Evolutionary conservation across 2,888 invertebrate species (phyloP), one percentile per base, ranked within the genome.

Genomic region (Pachydiplax longipennis): DNA sequence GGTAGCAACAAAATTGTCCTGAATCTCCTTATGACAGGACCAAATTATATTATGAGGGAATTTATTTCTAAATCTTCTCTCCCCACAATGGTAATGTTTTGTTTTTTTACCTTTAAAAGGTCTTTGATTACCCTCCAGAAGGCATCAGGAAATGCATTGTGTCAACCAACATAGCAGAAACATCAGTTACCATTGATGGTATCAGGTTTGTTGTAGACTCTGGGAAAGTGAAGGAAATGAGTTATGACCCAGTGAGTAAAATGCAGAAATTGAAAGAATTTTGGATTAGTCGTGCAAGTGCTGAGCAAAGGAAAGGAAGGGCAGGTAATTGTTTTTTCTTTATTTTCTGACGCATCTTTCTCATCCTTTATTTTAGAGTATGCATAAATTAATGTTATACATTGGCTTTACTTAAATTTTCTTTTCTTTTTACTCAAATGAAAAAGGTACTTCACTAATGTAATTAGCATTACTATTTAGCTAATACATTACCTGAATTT

Each of bases 101-200:
- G 1, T 13, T 25, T 48, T 44, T 25, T 13, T 44, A 10, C n/a
- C n/a, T 10, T 61, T 37, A 83, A 3, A 90, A 96, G 97, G 97
- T 97, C 12, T 99, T 99, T 93, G 98, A 99, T 93, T 98, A 98
- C 93, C 96, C 99, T 0, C 99, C 99, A 0, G 98, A 98, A 91
- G 98, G 99, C 6, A 96, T 98, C 3, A 95, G 99, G 90, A 99
- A 99, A 94, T 99, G 99, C 94, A 98, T 99, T 91, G 96, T 99
- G 0, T 98, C 99, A 0, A 99, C 99, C 0, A 99, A 99, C 93
- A 99, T 99, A 91, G 99, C 99, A 0, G 99, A 99, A 95, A 99
- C 99, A 0, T 99, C 99, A 0, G 97, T 99, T 5, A 99, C 99
- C 0, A 99, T 99, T 91, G 99, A 99, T 93, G 99, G 99, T 0